Percentiles rank a stretch among this genome's conserved stretches.
These are phyloP conservation scores for Mugil cephalus DNA, from an alignment of 2,113 vertebrate genomes.

Conservation along the genomic window DNA sequence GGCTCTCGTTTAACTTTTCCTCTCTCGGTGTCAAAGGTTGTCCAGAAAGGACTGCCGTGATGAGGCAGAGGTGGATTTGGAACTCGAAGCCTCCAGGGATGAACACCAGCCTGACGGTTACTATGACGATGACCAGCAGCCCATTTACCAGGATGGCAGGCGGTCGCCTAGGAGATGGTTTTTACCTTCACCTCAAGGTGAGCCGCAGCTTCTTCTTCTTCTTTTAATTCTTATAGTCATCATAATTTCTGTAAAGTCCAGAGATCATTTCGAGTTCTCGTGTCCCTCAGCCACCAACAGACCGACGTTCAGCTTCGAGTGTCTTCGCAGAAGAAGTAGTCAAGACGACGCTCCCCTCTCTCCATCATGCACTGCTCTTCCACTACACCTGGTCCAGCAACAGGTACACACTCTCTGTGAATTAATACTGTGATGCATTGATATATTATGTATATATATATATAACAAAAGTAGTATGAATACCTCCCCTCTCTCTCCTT, in stretches of 20 bases:
- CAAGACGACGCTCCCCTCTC: constrained; percentile 86
- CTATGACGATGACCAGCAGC: constrained; percentile 90
- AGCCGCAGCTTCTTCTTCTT: not conserved
- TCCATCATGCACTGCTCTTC: constrained; percentile 88
- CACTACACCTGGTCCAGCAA: constrained; percentile 94
- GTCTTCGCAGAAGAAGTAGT: constrained; percentile 91
- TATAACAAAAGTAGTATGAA: no score
- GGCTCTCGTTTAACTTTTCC: not conserved
- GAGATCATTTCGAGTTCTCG: not conserved
- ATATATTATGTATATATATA: not conserved
- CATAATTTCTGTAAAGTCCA: not conserved
- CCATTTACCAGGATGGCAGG: constrained; percentile 84
- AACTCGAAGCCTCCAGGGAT: constrained; percentile 84
- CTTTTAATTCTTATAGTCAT: not conserved
- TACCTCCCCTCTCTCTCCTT: no score
- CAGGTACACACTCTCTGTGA: constrained; percentile 88
- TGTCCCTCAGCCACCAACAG: constrained; percentile 86
- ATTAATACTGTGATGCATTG: not conserved
- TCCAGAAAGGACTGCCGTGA: constrained; percentile 74
- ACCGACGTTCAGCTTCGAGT: constrained; percentile 95
- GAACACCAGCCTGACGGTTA: constrained; percentile 86
- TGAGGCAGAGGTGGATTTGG: constrained; percentile 76
- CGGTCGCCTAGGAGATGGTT: constrained; percentile 91
- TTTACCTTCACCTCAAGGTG: constrained; percentile 92
- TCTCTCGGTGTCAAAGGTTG: constrained; percentile 50